Conservation (phyloP, 2,113 vertebrate genomes). For the Catharus bicknelli region DNA sequence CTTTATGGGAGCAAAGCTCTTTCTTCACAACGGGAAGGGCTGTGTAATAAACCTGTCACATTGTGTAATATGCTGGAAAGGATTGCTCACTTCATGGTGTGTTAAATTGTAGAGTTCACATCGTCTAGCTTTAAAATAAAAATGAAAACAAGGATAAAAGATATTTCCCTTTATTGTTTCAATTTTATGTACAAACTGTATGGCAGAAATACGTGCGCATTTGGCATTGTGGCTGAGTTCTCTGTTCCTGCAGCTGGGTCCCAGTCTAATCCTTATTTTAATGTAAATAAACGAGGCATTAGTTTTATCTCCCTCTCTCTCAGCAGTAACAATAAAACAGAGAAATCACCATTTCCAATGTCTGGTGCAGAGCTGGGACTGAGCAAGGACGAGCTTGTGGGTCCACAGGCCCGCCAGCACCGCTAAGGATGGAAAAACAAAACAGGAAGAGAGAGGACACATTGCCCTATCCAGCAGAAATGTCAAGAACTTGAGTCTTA, state of each 20-base stretch:
- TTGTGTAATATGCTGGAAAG: conserved; percentile 42
- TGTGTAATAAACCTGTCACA: conserved; percentile 52
- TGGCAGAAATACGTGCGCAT: background rate
- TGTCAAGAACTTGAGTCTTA: background rate
- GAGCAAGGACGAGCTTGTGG: background rate
- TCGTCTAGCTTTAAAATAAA: conserved; percentile 57
- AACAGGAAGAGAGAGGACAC: background rate
- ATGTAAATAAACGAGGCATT: conserved; percentile 57
- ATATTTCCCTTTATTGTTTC: conserved; percentile 64
- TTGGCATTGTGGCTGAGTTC: background rate
- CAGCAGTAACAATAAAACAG: conserved; percentile 43
- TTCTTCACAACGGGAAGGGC: conserved; percentile 34
- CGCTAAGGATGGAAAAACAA: background rate
- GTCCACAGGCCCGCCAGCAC: rapidly evolving
- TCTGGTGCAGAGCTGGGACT: background rate
- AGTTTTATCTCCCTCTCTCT: conserved; percentile 36
- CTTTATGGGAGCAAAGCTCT: conserved; percentile 42
- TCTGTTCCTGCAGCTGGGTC: conserved; percentile 18
- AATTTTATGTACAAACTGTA: conserved; percentile 56
- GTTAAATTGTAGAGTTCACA: conserved; percentile 24
- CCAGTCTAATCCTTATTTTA: conserved; percentile 57
- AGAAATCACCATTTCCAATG: background rate
- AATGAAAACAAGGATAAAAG: conserved; percentile 66
- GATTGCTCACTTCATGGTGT: background rate
- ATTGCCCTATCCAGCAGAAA: background rate